Evolutionary conservation across 2,888 invertebrate species (phyloP).

Genomic region (Lepidonotus clava): DNA sequence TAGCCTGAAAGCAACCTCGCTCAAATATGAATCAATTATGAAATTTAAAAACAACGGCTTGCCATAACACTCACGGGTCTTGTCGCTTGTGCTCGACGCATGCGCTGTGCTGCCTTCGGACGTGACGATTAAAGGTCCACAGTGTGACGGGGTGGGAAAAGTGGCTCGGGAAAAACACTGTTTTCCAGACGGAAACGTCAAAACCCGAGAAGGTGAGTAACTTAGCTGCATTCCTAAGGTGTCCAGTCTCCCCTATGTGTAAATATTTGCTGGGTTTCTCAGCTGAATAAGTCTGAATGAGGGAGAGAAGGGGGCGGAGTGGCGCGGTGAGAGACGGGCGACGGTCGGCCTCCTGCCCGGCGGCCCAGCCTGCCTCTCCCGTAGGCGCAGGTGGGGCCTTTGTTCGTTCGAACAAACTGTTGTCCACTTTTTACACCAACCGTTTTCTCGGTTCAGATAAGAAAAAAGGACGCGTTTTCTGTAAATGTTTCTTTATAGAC

Average conservation of each 20-base stretch:
- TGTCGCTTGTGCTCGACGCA: neutral
- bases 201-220: neutral
- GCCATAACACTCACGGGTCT: too few species aligned
- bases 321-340: neutral
- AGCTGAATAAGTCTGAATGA: too few species aligned
- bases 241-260: neutral
- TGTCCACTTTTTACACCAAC: neutral
- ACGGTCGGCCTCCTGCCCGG: neutral
- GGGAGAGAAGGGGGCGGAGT: neutral
- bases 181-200: neutral
- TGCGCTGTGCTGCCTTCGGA: neutral
- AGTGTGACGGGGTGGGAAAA: neutral
- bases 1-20: too few species aligned
- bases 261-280: too few species aligned
- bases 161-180: neutral
- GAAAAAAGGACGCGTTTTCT: too few species aligned
- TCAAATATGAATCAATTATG: too few species aligned
- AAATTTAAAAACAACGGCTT: too few species aligned
- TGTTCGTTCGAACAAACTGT: neutral
- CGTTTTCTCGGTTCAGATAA: too few species aligned
- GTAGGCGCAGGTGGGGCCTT: neutral
- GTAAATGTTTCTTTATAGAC: too few species aligned
- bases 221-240: neutral
- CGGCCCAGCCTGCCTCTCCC: neutral
- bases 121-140: slow-evolving; percentile 12